These are phyloP conservation scores for Alectoris magna DNA, from an alignment of 2,797 vertebrate species.

Conservation along the genomic window DNA sequence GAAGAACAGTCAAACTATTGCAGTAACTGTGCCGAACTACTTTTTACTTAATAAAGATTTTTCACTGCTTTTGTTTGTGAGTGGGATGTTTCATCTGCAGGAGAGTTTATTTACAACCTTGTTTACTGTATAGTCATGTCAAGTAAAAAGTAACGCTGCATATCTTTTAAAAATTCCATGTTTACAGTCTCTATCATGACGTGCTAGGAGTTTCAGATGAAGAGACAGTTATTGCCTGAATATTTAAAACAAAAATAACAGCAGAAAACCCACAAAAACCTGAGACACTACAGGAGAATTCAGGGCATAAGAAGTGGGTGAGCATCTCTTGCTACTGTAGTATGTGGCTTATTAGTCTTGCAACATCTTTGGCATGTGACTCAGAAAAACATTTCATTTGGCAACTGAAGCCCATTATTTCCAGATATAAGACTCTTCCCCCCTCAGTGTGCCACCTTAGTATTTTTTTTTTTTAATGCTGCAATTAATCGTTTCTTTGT, in stretches of 20 bases:
- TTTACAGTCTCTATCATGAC: neutral
- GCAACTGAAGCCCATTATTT: neutral
- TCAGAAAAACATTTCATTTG: conserved; percentile 25
- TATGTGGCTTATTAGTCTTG: neutral
- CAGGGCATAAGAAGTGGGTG: neutral
- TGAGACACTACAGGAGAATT: neutral
- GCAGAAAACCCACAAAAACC: no score
- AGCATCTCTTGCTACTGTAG: neutral
- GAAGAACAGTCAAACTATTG: neutral
- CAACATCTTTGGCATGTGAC: neutral
- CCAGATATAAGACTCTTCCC: neutral
- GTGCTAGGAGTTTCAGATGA: neutral
- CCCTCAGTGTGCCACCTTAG: neutral
- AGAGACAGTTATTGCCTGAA: neutral
- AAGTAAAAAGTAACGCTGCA: neutral
- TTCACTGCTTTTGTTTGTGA: neutral
- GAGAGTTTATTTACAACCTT: neutral
- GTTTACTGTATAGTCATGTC: neutral
- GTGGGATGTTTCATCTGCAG: neutral
- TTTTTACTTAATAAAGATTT: neutral
- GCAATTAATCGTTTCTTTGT: neutral
- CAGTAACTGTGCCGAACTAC: neutral
- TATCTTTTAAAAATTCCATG: neutral
- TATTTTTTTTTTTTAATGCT: neutral
- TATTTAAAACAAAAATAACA: neutral